phyloP scores from a whole-genome alignment of 2,888 invertebrate species.

The Tridacna crocea region DNA sequence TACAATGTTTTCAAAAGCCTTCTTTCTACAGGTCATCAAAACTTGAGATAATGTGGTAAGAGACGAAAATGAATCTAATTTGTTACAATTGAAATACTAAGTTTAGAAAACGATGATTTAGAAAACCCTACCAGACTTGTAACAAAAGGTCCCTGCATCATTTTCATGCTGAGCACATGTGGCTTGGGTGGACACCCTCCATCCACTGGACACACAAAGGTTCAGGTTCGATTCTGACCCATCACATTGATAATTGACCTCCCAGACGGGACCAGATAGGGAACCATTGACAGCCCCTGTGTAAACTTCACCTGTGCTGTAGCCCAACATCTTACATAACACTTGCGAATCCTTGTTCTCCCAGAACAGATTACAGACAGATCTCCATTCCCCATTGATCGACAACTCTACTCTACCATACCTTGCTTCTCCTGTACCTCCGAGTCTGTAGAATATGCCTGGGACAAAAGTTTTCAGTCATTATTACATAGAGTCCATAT shows the following conservation, averaged over 20 bases:
- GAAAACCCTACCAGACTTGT: constrained; percentile 61
- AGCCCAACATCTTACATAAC: constrained; percentile 68
- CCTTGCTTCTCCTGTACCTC: constrained; percentile 53
- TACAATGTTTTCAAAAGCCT: no score
- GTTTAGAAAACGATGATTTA: no score
- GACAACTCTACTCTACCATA: constrained; percentile 87
- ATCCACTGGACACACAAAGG: constrained; percentile 69
- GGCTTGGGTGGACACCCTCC: constrained; percentile 44
- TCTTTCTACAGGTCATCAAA: no score
- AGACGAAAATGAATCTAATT: no score
- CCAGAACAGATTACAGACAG: constrained; percentile 90
- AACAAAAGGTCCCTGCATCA: constrained; percentile 72
- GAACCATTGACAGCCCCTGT: constrained; percentile 53
- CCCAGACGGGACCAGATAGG: constrained; percentile 75
- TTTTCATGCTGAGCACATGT: constrained; percentile 60
- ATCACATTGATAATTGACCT: constrained; percentile 67
- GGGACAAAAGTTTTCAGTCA: constrained; percentile 9
- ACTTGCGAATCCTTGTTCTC: constrained; percentile 89
- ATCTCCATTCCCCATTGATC: constrained; percentile 89
- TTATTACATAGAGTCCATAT: no score
- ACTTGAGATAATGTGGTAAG: no score
- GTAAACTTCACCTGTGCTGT: constrained; percentile 61
- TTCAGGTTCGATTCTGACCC: constrained; percentile 65
- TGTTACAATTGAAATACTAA: no score
- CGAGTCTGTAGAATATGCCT: constrained; percentile 70